Evolutionary conservation across 2,113 vertebrate genomes (phyloP).

Genomic region (Etia nguti): DNA sequence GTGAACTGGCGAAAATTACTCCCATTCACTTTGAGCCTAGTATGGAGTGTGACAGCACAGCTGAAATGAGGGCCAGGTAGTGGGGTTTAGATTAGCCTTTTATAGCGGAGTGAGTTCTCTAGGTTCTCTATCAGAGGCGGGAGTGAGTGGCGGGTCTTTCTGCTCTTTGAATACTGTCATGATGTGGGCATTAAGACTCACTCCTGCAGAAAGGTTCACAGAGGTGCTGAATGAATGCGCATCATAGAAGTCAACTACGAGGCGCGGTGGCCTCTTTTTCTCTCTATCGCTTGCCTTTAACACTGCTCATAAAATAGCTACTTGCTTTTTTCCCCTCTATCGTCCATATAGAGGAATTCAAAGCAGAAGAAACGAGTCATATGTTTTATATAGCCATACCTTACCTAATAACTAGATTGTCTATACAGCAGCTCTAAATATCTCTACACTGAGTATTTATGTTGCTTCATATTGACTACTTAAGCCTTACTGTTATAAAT

Average conservation of each 20-base stretch:
- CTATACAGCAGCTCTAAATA: background rate
- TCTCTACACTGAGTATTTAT: background rate
- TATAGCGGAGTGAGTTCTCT: conserved; percentile 50
- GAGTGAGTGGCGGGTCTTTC: conserved; percentile 58
- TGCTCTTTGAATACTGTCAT: conserved; percentile 59
- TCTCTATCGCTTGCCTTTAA: background rate
- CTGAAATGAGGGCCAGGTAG: conserved; percentile 15
- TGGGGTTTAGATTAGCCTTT: conserved; percentile 40
- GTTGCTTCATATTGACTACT: background rate
- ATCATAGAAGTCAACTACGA: conserved; percentile 28
- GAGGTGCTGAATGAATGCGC: conserved; percentile 38
- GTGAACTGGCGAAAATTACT: conserved; percentile 34
- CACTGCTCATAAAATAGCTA: conserved; percentile 20
- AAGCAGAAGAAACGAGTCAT: background rate
- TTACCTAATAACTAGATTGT: background rate
- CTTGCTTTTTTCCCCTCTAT: background rate
- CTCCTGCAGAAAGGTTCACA: conserved; percentile 46
- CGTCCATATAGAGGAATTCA: background rate
- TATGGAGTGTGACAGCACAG: conserved; percentile 11
- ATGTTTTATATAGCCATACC: background rate
- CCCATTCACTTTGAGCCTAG: conserved; percentile 4
- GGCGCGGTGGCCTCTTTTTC: background rate
- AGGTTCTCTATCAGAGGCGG: conserved; percentile 28
- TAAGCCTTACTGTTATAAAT: background rate
- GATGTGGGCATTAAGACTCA: conserved; percentile 59